A percentile compares a stretch with the other conserved stretches of the same genome.
Conservation (phyloP, 2,797 vertebrate genomes). For the Eremophila alpestris region DNA sequence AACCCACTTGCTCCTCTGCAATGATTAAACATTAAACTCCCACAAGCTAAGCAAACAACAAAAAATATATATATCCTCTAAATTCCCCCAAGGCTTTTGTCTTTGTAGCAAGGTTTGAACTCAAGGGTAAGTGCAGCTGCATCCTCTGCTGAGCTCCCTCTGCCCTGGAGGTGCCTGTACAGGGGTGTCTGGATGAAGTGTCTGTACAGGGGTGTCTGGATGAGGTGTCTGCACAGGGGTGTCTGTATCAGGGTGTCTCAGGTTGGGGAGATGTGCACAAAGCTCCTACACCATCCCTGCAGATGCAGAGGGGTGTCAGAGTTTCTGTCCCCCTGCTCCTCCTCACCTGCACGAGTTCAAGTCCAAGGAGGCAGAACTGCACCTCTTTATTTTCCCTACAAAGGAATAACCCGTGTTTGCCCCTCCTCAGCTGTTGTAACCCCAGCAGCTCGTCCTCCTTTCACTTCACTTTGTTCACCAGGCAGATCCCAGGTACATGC, state of each 20-base stretch:
- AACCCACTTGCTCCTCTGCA: constrained; percentile 9
- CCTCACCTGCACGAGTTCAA: background rate
- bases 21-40: constrained; percentile 62
- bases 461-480: background rate
- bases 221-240: no score
- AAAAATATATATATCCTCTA: background rate
- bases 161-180: background rate
- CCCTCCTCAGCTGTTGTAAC: background rate
- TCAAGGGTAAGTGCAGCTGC: background rate
- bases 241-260: background rate
- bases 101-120: background rate
- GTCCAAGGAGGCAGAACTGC: background rate
- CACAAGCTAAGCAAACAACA: constrained; percentile 35
- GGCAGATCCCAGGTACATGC: background rate
- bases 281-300: background rate
- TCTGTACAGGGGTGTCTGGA: background rate
- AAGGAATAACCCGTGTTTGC: background rate
- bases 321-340: background rate
- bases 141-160: background rate
- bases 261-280: background rate
- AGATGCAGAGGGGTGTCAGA: background rate
- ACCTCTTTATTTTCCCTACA: background rate
- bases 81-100: constrained; percentile 41
- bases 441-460: background rate
- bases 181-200: background rate